Evolutionary conservation across 2,113 vertebrate genomes (phyloP).

Genomic region (Embiotoca jacksoni): DNA sequence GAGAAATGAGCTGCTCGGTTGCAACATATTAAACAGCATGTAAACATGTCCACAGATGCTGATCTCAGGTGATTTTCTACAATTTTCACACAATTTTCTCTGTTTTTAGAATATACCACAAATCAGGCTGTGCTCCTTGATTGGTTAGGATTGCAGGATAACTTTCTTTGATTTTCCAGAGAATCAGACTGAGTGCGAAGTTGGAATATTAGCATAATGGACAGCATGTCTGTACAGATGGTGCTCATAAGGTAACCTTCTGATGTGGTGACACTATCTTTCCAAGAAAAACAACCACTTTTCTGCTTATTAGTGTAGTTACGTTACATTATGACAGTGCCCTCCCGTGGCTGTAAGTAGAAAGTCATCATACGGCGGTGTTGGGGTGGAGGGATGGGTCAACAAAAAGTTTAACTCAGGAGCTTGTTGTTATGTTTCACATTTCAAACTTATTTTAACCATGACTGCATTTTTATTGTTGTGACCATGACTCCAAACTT

Average conservation of each 20-base stretch:
- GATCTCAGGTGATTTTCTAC: neutral
- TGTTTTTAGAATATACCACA: neutral
- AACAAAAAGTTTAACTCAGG: too few relatives aligned
- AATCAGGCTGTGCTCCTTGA: neutral
- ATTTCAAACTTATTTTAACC: neutral
- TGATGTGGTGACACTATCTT: neutral
- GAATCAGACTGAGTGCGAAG: too few relatives aligned
- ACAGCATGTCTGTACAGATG: neutral
- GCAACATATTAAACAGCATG: slow-evolving; percentile 17
- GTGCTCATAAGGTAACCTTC: neutral
- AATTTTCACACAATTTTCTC: neutral
- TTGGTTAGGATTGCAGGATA: neutral
- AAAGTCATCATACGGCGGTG: neutral
- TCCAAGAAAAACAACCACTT: neutral
- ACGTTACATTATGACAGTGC: too few relatives aligned
- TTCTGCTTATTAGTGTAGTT: too few relatives aligned
- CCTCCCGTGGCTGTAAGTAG: neutral
- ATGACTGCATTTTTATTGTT: neutral
- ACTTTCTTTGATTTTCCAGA: neutral
- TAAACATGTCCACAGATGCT: neutral
- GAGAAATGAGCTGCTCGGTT: slow-evolving; percentile 5
- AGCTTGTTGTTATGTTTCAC: neutral
- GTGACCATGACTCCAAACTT: neutral
- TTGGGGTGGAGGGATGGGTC: neutral
- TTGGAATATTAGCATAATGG: too few relatives aligned